Evolutionary conservation across 2,888 invertebrate genomes (phyloP).

Genomic region (Tiliacea citrago): DNA sequence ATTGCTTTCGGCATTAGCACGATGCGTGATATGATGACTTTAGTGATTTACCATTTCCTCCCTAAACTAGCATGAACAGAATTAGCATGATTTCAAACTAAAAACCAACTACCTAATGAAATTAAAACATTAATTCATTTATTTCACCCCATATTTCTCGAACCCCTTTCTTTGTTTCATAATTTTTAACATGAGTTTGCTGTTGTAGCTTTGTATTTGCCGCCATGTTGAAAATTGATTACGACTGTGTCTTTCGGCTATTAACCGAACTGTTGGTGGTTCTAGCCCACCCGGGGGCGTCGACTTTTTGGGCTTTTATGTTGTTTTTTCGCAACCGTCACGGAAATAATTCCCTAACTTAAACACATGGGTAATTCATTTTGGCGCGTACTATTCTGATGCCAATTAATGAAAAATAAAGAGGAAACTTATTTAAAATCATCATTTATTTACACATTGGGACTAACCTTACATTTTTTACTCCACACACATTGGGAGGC

Average conservation of each 20-base stretch:
- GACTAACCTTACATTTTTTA: constrained; percentile 74
- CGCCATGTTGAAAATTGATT: constrained; percentile 53
- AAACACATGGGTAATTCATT: constrained; percentile 2
- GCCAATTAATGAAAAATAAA: constrained; percentile 60
- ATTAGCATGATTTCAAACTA: neutral
- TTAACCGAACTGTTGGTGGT: too few species aligned
- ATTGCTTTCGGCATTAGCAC: neutral
- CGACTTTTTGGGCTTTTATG: too few species aligned
- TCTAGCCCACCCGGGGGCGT: too few species aligned
- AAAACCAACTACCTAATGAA: neutral
- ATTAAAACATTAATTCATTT: too few species aligned
- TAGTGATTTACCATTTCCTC: constrained; percentile 42
- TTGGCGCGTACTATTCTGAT: constrained; percentile 4
- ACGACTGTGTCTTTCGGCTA: constrained; percentile 13
- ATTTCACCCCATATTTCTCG: neutral
- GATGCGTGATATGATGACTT: constrained; percentile 6
- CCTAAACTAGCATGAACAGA: neutral
- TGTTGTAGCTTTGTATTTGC: constrained; percentile 12
- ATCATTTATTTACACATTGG: constrained; percentile 81
- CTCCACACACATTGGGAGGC: constrained; percentile 64
- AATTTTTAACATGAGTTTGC: neutral
- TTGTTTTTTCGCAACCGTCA: too few species aligned
- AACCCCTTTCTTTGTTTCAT: neutral
- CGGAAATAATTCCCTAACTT: constrained; percentile 3
- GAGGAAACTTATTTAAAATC: constrained; percentile 69